phyloP scores from a whole-genome alignment of 2,113 vertebrate genomes.

The Pampusana beccarii region DNA sequence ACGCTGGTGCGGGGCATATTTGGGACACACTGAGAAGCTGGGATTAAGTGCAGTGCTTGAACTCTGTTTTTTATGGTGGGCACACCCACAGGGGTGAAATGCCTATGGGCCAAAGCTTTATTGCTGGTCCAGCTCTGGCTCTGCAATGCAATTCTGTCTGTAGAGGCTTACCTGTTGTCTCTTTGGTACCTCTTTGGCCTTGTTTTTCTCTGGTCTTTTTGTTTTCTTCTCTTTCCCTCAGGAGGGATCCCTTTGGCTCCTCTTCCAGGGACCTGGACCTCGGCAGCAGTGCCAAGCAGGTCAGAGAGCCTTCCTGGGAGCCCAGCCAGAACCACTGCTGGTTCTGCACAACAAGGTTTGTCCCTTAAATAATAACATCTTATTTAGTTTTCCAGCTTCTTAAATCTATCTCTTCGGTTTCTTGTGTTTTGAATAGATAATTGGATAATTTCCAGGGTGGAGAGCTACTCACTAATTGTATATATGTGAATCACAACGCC shows the following conservation, averaged over 20 bases:
- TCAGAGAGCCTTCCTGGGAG: neutral
- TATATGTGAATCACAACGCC: neutral
- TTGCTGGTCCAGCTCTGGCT: neutral
- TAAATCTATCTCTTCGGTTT: neutral
- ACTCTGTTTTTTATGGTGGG: neutral
- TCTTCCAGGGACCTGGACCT: neutral
- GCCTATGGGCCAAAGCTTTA: rapidly evolving
- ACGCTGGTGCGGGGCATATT: too few relatives aligned
- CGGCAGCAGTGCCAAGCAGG: neutral
- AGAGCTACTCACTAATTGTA: neutral
- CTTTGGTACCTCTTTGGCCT: neutral
- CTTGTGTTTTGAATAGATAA: neutral
- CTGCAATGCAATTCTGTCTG: neutral
- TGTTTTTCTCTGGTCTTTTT: neutral
- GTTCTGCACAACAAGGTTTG: neutral
- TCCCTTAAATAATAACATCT: neutral
- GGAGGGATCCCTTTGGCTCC: neutral
- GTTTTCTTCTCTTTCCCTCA: neutral
- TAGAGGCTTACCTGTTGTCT: neutral
- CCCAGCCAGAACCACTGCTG: neutral
- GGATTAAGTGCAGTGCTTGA: neutral
- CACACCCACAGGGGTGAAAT: neutral
- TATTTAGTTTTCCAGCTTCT: neutral
- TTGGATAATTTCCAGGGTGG: neutral
- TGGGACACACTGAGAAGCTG: neutral